Percentiles rank a stretch among this genome's conserved stretches.
Evolutionary conservation across 2,113 vertebrate species (phyloP).

Genomic region (Prietella phreatophila): DNA sequence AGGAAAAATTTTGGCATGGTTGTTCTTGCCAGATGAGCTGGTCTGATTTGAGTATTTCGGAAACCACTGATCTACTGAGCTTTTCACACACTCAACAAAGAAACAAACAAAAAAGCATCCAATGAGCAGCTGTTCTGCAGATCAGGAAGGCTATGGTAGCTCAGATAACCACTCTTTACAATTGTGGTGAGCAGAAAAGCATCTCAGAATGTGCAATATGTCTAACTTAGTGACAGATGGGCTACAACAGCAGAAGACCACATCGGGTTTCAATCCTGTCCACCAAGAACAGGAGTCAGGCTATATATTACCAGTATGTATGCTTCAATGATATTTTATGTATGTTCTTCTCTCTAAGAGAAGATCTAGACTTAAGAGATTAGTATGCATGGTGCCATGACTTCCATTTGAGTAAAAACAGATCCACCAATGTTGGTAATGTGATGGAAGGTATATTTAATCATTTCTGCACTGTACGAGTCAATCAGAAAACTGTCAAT

Average conservation of each 20-base stretch:
- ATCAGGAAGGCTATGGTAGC: neutral
- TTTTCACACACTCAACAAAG: neutral
- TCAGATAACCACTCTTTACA: neutral
- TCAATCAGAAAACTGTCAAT: neutral
- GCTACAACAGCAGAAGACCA: neutral
- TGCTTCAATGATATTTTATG: neutral
- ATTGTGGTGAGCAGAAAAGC: neutral
- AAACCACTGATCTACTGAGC: neutral
- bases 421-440: neutral
- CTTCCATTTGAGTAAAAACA: conserved; percentile 16
- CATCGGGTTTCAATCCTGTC: neutral
- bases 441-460: neutral
- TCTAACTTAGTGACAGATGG: neutral
- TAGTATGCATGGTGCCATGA: neutral
- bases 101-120: neutral
- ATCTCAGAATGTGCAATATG: neutral
- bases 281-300: neutral
- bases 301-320: neutral
- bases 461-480: conserved; percentile 10
- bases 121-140: neutral
- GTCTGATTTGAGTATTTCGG: neutral
- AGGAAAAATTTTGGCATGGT: neutral
- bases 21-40: neutral
- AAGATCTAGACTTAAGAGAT: neutral
- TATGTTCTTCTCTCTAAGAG: neutral